Evolutionary conservation across 2,888 invertebrate genomes (phyloP).

Genomic region (Eudasyphora cyanicolor): DNA sequence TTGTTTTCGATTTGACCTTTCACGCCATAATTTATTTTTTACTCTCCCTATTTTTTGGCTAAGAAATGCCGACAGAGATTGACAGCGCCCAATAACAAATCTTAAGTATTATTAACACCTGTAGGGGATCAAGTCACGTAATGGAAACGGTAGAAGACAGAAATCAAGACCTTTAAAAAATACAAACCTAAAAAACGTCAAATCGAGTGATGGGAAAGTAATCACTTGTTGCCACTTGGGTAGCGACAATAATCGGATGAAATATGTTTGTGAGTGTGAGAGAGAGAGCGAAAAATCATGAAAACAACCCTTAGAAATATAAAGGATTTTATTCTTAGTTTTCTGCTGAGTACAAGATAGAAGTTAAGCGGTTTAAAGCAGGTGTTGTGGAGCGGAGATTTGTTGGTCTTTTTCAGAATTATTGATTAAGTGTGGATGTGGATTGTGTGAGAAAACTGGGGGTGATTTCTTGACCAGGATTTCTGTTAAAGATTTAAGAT

Average conservation of each 20-base stretch:
- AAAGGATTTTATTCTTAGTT: too few relatives aligned
- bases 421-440: neutral
- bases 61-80: neutral
- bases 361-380: neutral
- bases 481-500: too few relatives aligned
- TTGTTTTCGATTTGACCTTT: conserved; percentile 17
- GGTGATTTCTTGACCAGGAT: neutral
- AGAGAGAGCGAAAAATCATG: too few relatives aligned
- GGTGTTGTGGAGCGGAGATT: neutral
- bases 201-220: conserved; percentile 63
- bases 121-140: conserved; percentile 69
- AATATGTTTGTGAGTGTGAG: too few relatives aligned
- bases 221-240: conserved; percentile 63
- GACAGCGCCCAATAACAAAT: neutral
- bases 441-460: neutral
- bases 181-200: neutral
- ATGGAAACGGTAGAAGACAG: conserved; percentile 21
- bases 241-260: conserved; percentile 20
- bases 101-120: conserved; percentile 63
- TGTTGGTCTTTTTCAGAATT: neutral
- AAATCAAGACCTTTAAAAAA: neutral
- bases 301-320: conserved; percentile 6
- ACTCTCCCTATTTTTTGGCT: too few relatives aligned
- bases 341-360: neutral
- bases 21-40: neutral